A percentile compares a stretch with the other conserved stretches of the same genome.
Evolutionary conservation across 2,797 vertebrate genomes (phyloP).

Genomic region (Rhadinocentrus ornatus): DNA sequence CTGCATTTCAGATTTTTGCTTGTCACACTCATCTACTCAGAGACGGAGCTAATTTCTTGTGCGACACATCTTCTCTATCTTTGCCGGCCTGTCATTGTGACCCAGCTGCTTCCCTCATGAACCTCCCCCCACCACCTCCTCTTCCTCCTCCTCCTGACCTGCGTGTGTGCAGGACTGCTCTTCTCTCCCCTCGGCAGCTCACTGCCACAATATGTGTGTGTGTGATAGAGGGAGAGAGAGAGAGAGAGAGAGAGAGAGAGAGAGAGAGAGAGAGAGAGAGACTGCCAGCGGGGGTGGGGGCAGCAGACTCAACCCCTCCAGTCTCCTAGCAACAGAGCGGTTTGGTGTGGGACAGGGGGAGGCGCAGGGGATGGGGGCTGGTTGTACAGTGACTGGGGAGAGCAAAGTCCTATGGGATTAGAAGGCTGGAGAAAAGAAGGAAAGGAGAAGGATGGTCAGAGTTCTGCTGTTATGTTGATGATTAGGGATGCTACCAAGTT

Average conservation of each 20-base stretch:
- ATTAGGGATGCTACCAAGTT: constrained; percentile 81
- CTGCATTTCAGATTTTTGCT: constrained; percentile 25
- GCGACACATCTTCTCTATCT: constrained; percentile 58
- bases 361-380: constrained; percentile 78
- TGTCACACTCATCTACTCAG: constrained; percentile 18
- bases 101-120: constrained; percentile 79
- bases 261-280: constrained; percentile 36
- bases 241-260: too few relatives aligned
- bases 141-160: constrained; percentile 74
- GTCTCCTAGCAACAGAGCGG: constrained; percentile 90
- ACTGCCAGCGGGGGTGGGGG: constrained; percentile 84
- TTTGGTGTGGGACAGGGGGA: constrained; percentile 86
- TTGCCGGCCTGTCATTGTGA: constrained; percentile 72
- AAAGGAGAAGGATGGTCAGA: constrained; percentile 49
- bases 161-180: constrained; percentile 77
- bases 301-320: constrained; percentile 85
- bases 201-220: constrained; percentile 54
- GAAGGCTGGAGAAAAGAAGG: constrained; percentile 67
- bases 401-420: constrained; percentile 83
- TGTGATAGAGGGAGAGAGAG: neutral
- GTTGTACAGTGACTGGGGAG: constrained; percentile 81
- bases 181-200: constrained; percentile 68
- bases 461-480: constrained; percentile 71
- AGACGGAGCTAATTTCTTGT: constrained; percentile 60
- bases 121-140: constrained; percentile 56